Conservation (phyloP, 2,888 invertebrate genomes). For the Salticus scenicus region DNA sequence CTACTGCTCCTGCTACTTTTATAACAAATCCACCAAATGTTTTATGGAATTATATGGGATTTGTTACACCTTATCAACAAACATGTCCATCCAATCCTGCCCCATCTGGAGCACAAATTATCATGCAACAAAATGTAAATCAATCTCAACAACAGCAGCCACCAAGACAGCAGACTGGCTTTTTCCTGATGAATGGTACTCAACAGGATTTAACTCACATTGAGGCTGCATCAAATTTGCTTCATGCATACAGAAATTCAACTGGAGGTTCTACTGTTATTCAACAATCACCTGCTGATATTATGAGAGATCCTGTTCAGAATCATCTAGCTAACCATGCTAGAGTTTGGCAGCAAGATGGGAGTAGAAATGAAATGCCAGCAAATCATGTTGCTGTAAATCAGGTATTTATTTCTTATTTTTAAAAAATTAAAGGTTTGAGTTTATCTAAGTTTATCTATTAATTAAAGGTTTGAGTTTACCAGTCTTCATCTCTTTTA, state of each 20-base stretch:
- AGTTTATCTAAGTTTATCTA: background rate
- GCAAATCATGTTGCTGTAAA: slow-evolving; percentile 39
- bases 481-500: too few species aligned
- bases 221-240: slow-evolving; percentile 27
- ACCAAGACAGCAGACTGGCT: slow-evolving; percentile 30
- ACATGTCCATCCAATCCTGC: slow-evolving; percentile 20
- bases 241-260: slow-evolving; percentile 39
- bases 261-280: slow-evolving; percentile 18
- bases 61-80: slow-evolving; percentile 45
- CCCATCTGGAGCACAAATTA: slow-evolving; percentile 17
- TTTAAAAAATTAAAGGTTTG: background rate
- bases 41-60: slow-evolving; percentile 65
- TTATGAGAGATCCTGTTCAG: slow-evolving; percentile 46
- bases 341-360: slow-evolving; percentile 60
- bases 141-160: slow-evolving; percentile 25
- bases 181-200: slow-evolving; percentile 48
- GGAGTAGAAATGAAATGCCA: slow-evolving; percentile 31
- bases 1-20: slow-evolving; percentile 15
- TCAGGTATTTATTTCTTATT: slow-evolving; percentile 27
- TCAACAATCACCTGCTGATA: slow-evolving; percentile 21
- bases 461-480: too few species aligned
- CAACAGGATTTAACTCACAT: slow-evolving; percentile 26
- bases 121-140: slow-evolving; percentile 33
- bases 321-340: slow-evolving; percentile 49
- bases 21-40: slow-evolving; percentile 49